Conservation (phyloP, 37 sponge, comb jelly and placozoan genomes). For the Lycopodina hypogea region DNA sequence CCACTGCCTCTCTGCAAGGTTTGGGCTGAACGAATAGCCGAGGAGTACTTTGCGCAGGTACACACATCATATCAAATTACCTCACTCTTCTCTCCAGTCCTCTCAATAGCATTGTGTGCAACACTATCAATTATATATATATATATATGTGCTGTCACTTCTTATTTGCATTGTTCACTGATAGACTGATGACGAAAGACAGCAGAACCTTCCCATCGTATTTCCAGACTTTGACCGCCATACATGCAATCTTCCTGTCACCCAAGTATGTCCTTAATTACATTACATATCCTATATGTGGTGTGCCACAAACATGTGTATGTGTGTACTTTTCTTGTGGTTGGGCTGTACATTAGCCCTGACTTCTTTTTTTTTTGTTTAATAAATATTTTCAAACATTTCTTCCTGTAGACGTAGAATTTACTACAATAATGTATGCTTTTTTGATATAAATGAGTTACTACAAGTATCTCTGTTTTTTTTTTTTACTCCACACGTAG, state of each 20-base stretch:
- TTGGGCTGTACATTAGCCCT: neutral
- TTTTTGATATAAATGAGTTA: too few relatives aligned
- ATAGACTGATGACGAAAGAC: slow-evolving; percentile 81
- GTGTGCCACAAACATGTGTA: slow-evolving; percentile 8
- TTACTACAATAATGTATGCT: too few relatives aligned
- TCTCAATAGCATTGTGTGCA: neutral
- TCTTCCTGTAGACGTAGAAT: too few relatives aligned
- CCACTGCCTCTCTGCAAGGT: slow-evolving; percentile 50
- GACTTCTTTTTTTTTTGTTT: neutral
- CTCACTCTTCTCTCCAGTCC: neutral
- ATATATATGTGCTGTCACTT: too few relatives aligned
- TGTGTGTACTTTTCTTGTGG: neutral
- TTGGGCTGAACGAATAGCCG: slow-evolving; percentile 78
- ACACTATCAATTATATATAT: neutral
- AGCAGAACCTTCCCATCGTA: slow-evolving; percentile 53
- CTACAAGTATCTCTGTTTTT: too few relatives aligned
- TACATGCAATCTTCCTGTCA: slow-evolving; percentile 73
- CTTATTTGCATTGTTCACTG: slow-evolving; percentile 10
- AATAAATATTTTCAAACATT: too few relatives aligned
- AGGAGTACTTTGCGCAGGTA: slow-evolving; percentile 87
- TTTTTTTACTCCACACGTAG: too few relatives aligned
- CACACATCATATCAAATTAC: neutral
- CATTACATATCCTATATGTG: too few relatives aligned
- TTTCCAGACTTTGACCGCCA: slow-evolving; percentile 80
- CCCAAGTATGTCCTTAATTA: slow-evolving; percentile 52